Conservation (phyloP, 2,113 vertebrate species). For the Podarcis muralis region DNA sequence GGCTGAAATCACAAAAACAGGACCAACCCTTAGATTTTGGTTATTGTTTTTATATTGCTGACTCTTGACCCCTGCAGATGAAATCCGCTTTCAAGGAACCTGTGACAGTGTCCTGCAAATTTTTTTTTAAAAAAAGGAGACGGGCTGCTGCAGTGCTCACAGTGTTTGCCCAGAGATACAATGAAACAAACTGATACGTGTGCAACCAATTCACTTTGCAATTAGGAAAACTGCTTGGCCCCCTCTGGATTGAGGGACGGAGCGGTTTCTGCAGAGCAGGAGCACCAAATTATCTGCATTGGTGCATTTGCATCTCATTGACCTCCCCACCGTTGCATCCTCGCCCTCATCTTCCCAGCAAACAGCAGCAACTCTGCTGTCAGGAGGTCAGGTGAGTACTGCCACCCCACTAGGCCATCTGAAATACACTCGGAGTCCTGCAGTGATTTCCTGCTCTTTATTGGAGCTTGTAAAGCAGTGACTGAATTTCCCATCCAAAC, state of each 20-base stretch:
- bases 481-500: too few relatives aligned
- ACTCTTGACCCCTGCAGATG: not conserved
- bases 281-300: too few relatives aligned
- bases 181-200: not conserved
- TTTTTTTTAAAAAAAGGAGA: too few relatives aligned
- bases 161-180: not conserved
- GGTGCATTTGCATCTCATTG: too few relatives aligned
- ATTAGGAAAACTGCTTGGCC: not conserved
- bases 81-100: not conserved
- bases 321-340: too few relatives aligned
- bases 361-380: too few relatives aligned
- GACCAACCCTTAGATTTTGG: not conserved
- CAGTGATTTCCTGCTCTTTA: too few relatives aligned
- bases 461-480: too few relatives aligned
- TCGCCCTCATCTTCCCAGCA: too few relatives aligned
- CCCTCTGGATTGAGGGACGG: not conserved
- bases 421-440: too few relatives aligned
- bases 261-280: too few relatives aligned
- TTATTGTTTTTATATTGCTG: not conserved
- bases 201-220: not conserved
- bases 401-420: too few relatives aligned
- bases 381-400: not conserved
- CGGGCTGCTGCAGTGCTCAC: not conserved
- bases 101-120: not conserved
- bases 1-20: not conserved